Base-by-base conservation (phyloP, 2,888 invertebrate genomes). In the Chromoteleia sp. region DNA sequence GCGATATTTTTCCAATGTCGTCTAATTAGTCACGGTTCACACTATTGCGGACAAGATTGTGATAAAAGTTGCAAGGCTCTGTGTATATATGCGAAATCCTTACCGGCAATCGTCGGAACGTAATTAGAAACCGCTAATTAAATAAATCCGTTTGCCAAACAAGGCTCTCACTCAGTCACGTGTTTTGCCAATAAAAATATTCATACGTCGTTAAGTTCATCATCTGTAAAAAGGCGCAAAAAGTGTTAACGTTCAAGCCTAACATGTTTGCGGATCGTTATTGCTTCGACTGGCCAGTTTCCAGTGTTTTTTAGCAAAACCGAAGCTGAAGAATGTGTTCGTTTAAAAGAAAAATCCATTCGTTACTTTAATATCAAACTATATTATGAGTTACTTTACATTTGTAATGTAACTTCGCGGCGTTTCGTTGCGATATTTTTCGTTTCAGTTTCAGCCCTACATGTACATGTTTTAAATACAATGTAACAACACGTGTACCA, bases 1-100 rank as follows among this genome's bases (percentile, higher is more conserved):
- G 73, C 54, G 61, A 76, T 81, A 70, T 63, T 77, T 67, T 68
- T 77, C 73, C 65, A 63, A 63, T 78, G 79, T 36, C 70, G 58
- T 82, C 84, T 78, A 86, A 86, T 86, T 87, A 85, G 81, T 84
- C 84, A 85, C 78, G 81, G 73, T 79, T 85, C 82, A 74, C 81
- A 81, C 65, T 70, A 68, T 30, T 61, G 67, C 63, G 70, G 78
- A 77, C 78, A 78, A 63, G 79, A 73, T 58, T 50, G 68, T 63
- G 83, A 84, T 84, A 85, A 84, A 73, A 67, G 36, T 70, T 56
- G 52, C 84, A 79, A 84, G 74, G 79, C 83, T 67, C 17, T 81
- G 19, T 61, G 14, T 29, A 8, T 12, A 15, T 30, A 75, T 65
- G 56, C 65, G 80, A 85, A 84, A 84, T 83, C 78, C 76, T 33